Evolutionary conservation across 2,797 vertebrate genomes (phyloP), one percentile per base, ranked within the genome.

Genomic region (Limnodromus scolopaceus): DNA sequence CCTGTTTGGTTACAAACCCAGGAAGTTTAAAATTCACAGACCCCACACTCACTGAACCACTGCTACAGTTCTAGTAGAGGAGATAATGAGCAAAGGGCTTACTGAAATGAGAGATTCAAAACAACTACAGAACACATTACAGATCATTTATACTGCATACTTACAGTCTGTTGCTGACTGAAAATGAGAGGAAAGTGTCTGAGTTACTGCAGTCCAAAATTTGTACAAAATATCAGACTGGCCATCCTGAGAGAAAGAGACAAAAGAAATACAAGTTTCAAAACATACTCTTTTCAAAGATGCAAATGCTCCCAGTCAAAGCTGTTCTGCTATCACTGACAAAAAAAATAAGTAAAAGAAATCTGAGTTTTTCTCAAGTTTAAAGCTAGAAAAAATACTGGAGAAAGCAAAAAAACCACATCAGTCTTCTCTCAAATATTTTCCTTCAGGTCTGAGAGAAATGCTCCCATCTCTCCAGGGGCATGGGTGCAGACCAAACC

Each of bases 131-230:
- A 93, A 78, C 46, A 83, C 14, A 39, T 71, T 32, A 77, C 24
- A 43, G 60, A 84, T 41, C 0, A 71, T 65, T 87, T 61, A 17
- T 60, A 57, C 34, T 55, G 45, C 88, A 96, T 80, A 97, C 98
- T 98, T 97, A 99, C 99, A 99, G 93, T 99, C 98, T 95, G 99
- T 99, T 53, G 99, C 99, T 95, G 95, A 98, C 93, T 99, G 98
- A 96, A 99, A 99, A 69, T 99, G 98, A 84, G 98, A 98, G 39
- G 98, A 98, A 28, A 99, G 98, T 27, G 98, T 99, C 85, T 94
- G 97, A 83, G 99, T 99, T 79, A 99, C 98, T 27, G 99, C 98
- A 85, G 97, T 99, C 99, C 99, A 99, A 96, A 99, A 99, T 41
- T 98, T 98, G 96, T 98, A 98, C 88, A 99, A 97, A 96, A 99